Percentiles rank a stretch among this genome's conserved stretches.
Conservation (phyloP, 2,888 invertebrate species). For the Antheraea yamamai region DNA sequence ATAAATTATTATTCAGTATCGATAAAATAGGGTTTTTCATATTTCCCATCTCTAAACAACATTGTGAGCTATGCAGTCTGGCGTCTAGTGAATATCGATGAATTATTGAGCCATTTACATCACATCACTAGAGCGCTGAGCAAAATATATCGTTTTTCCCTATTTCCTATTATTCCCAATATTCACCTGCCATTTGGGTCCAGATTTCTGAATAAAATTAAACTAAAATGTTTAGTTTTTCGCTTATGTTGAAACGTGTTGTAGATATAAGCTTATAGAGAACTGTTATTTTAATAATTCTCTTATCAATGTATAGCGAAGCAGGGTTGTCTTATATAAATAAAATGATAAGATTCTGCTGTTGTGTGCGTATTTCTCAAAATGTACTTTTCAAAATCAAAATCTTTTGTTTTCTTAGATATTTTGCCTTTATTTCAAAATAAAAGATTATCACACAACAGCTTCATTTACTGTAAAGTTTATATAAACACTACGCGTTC, state of each 20-base stretch:
- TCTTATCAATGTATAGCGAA: not conserved
- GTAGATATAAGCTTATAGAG: not conserved
- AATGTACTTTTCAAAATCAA: too few relatives aligned
- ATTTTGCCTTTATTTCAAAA: too few relatives aligned
- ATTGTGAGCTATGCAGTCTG: conserved; percentile 68
- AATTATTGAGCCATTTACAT: conserved; percentile 72
- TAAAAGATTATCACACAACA: too few relatives aligned
- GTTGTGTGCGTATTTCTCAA: too few relatives aligned
- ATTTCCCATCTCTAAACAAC: conserved; percentile 26
- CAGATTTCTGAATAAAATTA: not conserved
- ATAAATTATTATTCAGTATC: conserved; percentile 30
- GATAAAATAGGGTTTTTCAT: conserved; percentile 24
- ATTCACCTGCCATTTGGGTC: conserved; percentile 17
- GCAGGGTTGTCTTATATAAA: not conserved
- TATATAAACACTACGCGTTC: too few relatives aligned
- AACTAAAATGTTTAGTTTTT: not conserved
- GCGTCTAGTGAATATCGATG: conserved; percentile 67
- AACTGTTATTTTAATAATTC: not conserved
- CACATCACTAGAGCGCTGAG: conserved; percentile 57
- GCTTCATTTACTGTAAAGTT: too few relatives aligned
- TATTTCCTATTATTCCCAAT: conserved; percentile 14
- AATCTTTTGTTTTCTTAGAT: too few relatives aligned
- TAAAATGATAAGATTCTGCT: too few relatives aligned
- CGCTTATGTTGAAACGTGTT: not conserved
- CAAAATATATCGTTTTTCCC: conserved; percentile 18